phyloP scores from a whole-genome alignment of 2,113 vertebrate species.

The Oreochromis tanganicae region DNA sequence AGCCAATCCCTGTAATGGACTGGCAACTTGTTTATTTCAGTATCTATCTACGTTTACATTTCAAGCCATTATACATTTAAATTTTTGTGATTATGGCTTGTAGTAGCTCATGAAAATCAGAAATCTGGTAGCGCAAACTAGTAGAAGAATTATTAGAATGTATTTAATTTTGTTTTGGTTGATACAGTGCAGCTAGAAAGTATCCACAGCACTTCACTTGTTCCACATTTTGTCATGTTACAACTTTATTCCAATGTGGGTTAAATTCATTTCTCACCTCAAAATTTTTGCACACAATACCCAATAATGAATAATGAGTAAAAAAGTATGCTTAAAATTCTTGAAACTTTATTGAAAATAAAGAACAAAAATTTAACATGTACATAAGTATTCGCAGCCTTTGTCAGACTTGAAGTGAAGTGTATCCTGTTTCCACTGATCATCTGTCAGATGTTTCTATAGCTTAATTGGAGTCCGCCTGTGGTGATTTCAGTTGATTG shows the following conservation, averaged over 20 bases:
- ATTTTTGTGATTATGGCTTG: neutral
- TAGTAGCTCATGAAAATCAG: accelerated
- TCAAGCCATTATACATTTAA: neutral
- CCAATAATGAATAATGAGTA: too few species aligned
- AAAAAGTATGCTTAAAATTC: neutral
- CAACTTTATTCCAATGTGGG: neutral
- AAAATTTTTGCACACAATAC: neutral
- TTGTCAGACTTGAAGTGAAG: neutral
- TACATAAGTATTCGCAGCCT: neutral
- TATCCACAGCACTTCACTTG: neutral
- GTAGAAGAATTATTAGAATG: neutral
- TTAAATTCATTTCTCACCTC: neutral
- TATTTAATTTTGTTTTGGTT: neutral
- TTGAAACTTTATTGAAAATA: neutral
- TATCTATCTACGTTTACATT: neutral
- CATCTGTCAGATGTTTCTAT: neutral
- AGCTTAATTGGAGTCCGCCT: neutral
- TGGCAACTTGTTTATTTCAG: neutral
- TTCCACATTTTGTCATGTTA: neutral
- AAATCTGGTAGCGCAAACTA: neutral
- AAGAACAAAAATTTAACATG: neutral
- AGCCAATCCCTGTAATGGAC: neutral
- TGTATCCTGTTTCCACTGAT: neutral
- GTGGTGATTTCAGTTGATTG: neutral
- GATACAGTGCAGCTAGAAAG: neutral